Percentiles rank a stretch among this genome's conserved stretches.
These are phyloP conservation scores for Drosophila lini DNA, from an alignment of 1,140 invertebrate species.

Conservation along the genomic window DNA sequence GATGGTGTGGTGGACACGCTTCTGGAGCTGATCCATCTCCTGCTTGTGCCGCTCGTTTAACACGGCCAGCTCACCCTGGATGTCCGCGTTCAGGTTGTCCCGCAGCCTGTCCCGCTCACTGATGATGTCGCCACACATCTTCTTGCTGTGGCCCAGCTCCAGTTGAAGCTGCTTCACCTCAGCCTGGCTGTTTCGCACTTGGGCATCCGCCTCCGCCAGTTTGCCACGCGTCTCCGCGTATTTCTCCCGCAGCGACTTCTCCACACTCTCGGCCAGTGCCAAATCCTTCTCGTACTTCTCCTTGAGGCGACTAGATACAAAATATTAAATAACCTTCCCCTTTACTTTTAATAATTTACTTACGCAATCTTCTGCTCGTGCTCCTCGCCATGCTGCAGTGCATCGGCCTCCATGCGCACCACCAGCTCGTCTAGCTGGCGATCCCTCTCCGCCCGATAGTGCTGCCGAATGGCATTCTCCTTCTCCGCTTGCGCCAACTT, in stretches of 20 bases:
- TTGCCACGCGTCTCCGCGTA: slow-evolving; percentile 86
- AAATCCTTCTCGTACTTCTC: slow-evolving; percentile 91
- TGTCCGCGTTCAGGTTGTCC: slow-evolving; percentile 85
- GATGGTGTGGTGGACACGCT: slow-evolving; percentile 89
- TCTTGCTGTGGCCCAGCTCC: slow-evolving; percentile 86
- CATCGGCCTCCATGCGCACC: slow-evolving; percentile 87
- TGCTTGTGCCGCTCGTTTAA: slow-evolving; percentile 84
- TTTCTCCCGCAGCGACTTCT: slow-evolving; percentile 85
- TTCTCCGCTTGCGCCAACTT: slow-evolving; percentile 85
- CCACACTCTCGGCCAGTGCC: slow-evolving; percentile 86
- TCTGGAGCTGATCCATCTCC: slow-evolving; percentile 85
- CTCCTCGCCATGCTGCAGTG: slow-evolving; percentile 85
- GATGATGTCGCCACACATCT: slow-evolving; percentile 85
- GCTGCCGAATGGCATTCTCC: slow-evolving; percentile 86
- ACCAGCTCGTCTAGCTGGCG: slow-evolving; percentile 88
- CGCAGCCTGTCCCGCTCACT: slow-evolving; percentile 85
- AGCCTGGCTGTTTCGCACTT: slow-evolving; percentile 85
- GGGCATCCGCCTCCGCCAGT: slow-evolving; percentile 86
- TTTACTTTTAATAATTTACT: slow-evolving; percentile 43
- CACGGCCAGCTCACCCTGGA: slow-evolving; percentile 85
- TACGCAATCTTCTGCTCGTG: slow-evolving; percentile 86
- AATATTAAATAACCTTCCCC: background rate
- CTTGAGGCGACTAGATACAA: slow-evolving; percentile 86
- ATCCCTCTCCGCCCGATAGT: slow-evolving; percentile 87
- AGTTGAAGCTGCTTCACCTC: slow-evolving; percentile 85